Base-by-base conservation (phyloP, 2,888 invertebrate genomes). In the Amphipoea oculea region DNA sequence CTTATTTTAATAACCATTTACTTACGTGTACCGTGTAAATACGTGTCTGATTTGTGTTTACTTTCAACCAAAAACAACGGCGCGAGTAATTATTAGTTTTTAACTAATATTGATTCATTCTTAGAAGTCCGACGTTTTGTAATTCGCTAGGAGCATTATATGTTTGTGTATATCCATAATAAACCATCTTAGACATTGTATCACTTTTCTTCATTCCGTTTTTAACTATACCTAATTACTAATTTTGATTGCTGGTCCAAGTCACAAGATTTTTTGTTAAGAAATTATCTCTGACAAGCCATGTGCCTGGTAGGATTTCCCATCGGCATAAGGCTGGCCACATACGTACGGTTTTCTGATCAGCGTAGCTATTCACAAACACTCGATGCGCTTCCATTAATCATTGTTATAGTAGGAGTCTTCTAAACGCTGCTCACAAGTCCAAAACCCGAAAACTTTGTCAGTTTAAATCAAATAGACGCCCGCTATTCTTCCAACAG, bases 31-130 rank as follows among this genome's bases (percentile, higher is more conserved):
- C 45, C 51, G 2, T 62, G 62, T 62, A 20, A 78, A 60, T 20
- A 12, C 67, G 20, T 67, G 57, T 63, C n/a, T 1, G 54, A n/a
- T 57, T 57, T 65, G 17, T 75, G 12, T 57, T 79, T 71, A 29
- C 23, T 65, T 29, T 57, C 1, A 65, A 65, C 72, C 7, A 71
- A 54, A 79, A 71, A 54, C 36, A 71, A 36, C 1, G 14, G 11
- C 45, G n/a, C n/a, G 14, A 65, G 42, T 48, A 79, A n/a, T 70
- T 42, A 54, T 70, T 78, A 70, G 45, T 79, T 71, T 7, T 23
- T 11, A 36, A 23, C 14, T 71, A 79, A 54, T 79, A 65, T 71
- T 65, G 54, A 45, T 54, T 45, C 11, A 29, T 54, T 71, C n/a
- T n/a, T 45, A 4, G 12, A 78, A 78, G 9, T 42, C 51, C 17